Base-by-base conservation (phyloP, 2,888 invertebrate genomes). In the Eupithecia abbreviata region DNA sequence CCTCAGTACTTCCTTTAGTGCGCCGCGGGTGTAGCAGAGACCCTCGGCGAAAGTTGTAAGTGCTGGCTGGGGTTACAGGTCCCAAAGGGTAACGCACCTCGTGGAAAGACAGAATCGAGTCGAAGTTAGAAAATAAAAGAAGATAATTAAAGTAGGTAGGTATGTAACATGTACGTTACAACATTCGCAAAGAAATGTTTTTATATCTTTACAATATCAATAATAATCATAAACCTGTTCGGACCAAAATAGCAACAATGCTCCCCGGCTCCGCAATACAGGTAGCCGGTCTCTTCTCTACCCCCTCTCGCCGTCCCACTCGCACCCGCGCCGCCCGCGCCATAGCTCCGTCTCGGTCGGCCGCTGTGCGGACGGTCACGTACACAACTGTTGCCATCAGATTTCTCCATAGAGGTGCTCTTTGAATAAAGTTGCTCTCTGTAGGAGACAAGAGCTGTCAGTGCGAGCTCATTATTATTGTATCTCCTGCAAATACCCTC, bases 261-360 rank as follows among this genome's bases (percentile, higher is more conserved):
- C 69, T 69, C 55, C 72, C 62, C 65, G 65, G 15, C 49, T 30
- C 62, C 51, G 62, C 15, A 42, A 75, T 55, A 74, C 78, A 78
- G 78, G 78, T 76, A 78, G 78, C 68, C 72, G 77, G 76, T 74
- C 58, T 66, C 75, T 77, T 74, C 66, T 66, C 75, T 77, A 49
- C 74, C 79, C 77, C 74, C 69, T 70, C 43, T 41, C 4, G 15
- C 72, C 55, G 42, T 70, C 74, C 67, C 67, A 18, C 78, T 79
- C 77, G 15, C 77, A 55, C 72, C 2, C 13, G 9, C 55, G 18
- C 13, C 47, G 6, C 0, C 43, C 9, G 62, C 66, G 15, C 76
- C 51, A 30, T 68, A 41, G 2, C 55, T 55, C 30, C 30, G 41
- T 78, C 78, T 74, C 69, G 41, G 4, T 74, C n/a, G 13, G 13